Evolutionary conservation across 2,888 invertebrate species (phyloP).

Genomic region (Ypsolopha sequella): DNA sequence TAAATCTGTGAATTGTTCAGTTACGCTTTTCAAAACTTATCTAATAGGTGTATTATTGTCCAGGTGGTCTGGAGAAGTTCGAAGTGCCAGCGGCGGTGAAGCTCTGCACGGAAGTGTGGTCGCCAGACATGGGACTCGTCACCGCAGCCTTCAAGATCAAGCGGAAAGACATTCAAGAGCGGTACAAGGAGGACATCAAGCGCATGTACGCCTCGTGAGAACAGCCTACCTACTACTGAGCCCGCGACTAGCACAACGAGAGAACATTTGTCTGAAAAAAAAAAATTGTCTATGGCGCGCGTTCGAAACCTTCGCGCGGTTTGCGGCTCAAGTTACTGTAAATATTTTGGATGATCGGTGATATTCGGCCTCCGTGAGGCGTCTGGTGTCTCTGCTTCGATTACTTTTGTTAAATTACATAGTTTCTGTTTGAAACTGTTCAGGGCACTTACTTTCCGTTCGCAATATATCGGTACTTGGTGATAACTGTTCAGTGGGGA

Average conservation of each 20-base stretch:
- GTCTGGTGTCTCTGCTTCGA: background rate
- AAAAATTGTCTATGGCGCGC: background rate
- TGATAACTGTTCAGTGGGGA: too few relatives aligned
- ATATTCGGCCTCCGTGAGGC: slow-evolving; percentile 2
- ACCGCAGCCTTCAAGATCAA: slow-evolving; percentile 99
- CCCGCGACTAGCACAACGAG: background rate
- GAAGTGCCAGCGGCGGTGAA: slow-evolving; percentile 93
- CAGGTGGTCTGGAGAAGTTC: slow-evolving; percentile 91
- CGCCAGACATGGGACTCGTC: slow-evolving; percentile 96
- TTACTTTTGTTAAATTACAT: background rate
- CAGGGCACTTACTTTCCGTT: too few relatives aligned
- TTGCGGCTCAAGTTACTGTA: background rate
- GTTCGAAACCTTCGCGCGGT: background rate
- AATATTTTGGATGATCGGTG: background rate
- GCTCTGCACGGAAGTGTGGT: slow-evolving; percentile 94
- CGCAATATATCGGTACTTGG: too few relatives aligned
- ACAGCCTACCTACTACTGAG: slow-evolving; percentile 13
- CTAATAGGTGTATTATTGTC: slow-evolving; percentile 9
- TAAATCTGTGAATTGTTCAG: too few relatives aligned
- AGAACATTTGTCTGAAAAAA: background rate
- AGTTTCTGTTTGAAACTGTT: background rate
- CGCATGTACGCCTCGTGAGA: slow-evolving; percentile 94
- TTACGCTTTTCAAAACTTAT: background rate
- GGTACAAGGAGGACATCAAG: slow-evolving; percentile 93
- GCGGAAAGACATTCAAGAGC: slow-evolving; percentile 94